Percentiles rank a stretch among this genome's conserved stretches.
These are phyloP conservation scores for Onchidella celtica DNA, from an alignment of 2,888 invertebrate species.

Conservation along the genomic window DNA sequence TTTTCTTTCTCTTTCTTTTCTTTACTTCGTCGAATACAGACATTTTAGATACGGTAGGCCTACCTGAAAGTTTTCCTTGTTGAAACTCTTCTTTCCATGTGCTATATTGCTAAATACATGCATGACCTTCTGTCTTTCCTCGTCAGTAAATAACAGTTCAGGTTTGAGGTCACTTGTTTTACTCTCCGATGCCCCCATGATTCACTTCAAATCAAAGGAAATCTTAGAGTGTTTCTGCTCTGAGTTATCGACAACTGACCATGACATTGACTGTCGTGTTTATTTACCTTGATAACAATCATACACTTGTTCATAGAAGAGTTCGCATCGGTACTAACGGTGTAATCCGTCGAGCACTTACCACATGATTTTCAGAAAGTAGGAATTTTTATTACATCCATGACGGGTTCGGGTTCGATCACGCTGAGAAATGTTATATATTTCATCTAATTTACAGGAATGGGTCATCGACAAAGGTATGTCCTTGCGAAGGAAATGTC, in stretches of 20 bases:
- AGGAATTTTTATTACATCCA: too few relatives aligned
- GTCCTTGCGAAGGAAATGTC: too few relatives aligned
- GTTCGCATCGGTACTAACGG: too few relatives aligned
- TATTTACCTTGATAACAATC: slow-evolving; percentile 6
- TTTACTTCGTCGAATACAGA: too few relatives aligned
- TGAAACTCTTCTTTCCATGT: slow-evolving; percentile 53
- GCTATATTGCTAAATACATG: slow-evolving; percentile 50
- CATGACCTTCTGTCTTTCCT: slow-evolving; percentile 6
- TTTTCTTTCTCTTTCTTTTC: too few relatives aligned
- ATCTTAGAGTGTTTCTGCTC: background rate
- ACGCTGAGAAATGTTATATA: too few relatives aligned
- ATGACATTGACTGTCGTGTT: slow-evolving; percentile 30
- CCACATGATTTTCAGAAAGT: too few relatives aligned
- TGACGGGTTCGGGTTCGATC: too few relatives aligned
- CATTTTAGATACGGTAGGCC: background rate
- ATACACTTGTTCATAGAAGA: slow-evolving; percentile 7
- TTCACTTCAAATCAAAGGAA: background rate
- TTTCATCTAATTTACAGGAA: too few relatives aligned
- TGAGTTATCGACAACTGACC: background rate
- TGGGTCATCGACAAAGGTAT: too few relatives aligned
- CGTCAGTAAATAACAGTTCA: slow-evolving; percentile 9
- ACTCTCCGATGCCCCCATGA: slow-evolving; percentile 43
- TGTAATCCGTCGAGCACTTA: too few relatives aligned
- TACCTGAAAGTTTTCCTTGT: slow-evolving; percentile 55
- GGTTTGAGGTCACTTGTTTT: slow-evolving; percentile 19